These are phyloP conservation scores for Monoplex corrugatus DNA, from an alignment of 2,888 invertebrate genomes.

Conservation along the genomic window DNA sequence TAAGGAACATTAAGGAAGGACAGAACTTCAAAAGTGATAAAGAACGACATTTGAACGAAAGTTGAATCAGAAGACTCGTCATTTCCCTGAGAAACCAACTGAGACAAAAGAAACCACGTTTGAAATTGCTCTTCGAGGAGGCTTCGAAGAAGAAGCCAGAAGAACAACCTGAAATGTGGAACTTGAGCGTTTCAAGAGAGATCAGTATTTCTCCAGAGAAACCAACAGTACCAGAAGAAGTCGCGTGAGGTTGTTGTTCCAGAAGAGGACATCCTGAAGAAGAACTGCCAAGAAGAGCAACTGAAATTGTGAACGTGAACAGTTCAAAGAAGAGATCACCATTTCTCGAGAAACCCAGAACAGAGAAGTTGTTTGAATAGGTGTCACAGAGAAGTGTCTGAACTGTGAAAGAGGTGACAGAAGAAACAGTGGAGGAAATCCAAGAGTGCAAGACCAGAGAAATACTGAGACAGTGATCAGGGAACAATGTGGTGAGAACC, in stretches of 20 bases:
- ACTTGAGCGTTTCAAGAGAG: slow-evolving; percentile 37
- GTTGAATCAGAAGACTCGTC: slow-evolving; percentile 31
- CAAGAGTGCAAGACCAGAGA: not conserved
- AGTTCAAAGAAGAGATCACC: slow-evolving; percentile 39
- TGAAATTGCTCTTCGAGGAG: not conserved
- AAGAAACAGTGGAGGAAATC: slow-evolving; percentile 48
- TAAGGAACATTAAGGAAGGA: too few relatives aligned
- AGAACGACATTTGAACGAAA: too few relatives aligned
- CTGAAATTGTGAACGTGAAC: slow-evolving; percentile 44
- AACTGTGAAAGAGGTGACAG: slow-evolving; percentile 36
- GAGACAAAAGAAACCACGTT: not conserved
- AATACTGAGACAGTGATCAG: slow-evolving; percentile 16
- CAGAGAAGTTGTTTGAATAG: not conserved
- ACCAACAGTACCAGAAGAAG: slow-evolving; percentile 39
- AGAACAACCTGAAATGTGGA: slow-evolving; percentile 52
- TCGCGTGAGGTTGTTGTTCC: slow-evolving; percentile 29
- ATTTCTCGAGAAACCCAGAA: slow-evolving; percentile 37
- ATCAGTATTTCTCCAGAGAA: slow-evolving; percentile 39
- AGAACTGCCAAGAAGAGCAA: slow-evolving; percentile 21
- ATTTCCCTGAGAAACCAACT: slow-evolving; percentile 41
- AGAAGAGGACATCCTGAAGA: slow-evolving; percentile 46
- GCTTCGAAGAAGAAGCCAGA: slow-evolving; percentile 23
- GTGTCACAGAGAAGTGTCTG: slow-evolving; percentile 35
- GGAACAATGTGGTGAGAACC: slow-evolving; percentile 45
- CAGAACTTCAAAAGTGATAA: too few relatives aligned